Evolutionary conservation across 2,888 invertebrate species (phyloP).

Genomic region (Tiphia femorata): DNA sequence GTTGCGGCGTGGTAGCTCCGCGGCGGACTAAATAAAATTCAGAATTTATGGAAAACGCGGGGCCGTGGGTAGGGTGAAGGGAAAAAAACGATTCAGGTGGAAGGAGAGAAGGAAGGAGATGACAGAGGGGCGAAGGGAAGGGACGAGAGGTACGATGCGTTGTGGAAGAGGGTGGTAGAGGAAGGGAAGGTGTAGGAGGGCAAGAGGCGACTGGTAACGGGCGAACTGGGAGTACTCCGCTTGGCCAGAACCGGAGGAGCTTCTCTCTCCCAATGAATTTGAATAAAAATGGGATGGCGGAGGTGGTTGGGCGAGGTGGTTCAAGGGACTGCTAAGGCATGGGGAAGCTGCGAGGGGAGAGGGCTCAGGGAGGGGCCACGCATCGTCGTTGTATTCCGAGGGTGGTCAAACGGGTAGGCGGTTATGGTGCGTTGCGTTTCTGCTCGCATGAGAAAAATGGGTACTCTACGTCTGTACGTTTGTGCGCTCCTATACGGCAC

Average conservation of each 20-base stretch:
- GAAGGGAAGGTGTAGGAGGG: conserved; percentile 6
- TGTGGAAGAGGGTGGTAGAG: conserved; percentile 7
- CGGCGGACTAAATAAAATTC: conserved; percentile 61
- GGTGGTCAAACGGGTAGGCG: conserved; percentile 42
- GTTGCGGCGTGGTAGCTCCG: background rate
- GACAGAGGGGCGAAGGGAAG: background rate
- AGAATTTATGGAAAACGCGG: conserved; percentile 65
- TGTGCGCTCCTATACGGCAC: background rate
- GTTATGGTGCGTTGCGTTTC: conserved; percentile 42
- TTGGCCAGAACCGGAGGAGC: conserved; percentile 20
- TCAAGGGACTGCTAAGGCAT: background rate
- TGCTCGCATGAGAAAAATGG: conserved; percentile 32
- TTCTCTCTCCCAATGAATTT: conserved; percentile 50
- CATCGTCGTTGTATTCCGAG: conserved; percentile 13
- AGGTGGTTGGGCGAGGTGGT: conserved; percentile 13
- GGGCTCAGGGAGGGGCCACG: conserved; percentile 17
- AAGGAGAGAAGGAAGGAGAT: conserved; percentile 1
- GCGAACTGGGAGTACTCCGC: conserved; percentile 11
- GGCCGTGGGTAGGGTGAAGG: too few relatives aligned
- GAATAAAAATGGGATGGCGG: conserved; percentile 46
- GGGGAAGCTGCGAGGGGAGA: conserved; percentile 7
- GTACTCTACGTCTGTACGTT: conserved; percentile 16
- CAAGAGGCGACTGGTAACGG: conserved; percentile 5
- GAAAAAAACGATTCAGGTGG: conserved; percentile 25
- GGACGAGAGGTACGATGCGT: background rate